These are phyloP conservation scores for Typhlichthys eigenmanni DNA, from an alignment of 2,797 vertebrate genomes.

Conservation along the genomic window DNA sequence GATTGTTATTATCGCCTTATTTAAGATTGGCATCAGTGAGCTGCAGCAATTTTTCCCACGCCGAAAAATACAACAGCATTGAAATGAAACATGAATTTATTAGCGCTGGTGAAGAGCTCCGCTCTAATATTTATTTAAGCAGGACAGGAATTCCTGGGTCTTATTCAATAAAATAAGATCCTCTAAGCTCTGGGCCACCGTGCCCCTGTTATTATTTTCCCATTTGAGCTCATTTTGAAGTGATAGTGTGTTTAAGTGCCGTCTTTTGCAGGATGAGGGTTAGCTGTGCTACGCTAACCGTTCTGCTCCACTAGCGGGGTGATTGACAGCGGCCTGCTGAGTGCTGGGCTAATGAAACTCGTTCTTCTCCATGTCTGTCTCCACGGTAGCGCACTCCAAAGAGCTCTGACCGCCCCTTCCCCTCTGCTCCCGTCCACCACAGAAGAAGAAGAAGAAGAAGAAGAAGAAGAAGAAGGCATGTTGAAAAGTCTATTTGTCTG, in stretches of 20 bases:
- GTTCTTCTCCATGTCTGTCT: constrained; percentile 63
- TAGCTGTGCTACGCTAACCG: constrained; percentile 15
- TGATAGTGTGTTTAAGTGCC: neutral
- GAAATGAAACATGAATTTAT: neutral
- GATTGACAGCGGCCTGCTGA: constrained; percentile 58
- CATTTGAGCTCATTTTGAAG: constrained; percentile 11
- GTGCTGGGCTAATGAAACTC: constrained; percentile 61
- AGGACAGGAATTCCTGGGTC: neutral
- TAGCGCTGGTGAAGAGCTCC: neutral
- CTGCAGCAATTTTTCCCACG: constrained; percentile 3
- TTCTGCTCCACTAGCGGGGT: constrained; percentile 47
- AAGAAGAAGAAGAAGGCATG: neutral
- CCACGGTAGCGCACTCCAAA: constrained; percentile 6
- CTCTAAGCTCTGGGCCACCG: no score
- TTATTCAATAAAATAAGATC: neutral
- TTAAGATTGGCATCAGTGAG: constrained; percentile 21
- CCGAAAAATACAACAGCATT: constrained; percentile 2
- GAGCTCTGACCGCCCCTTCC: neutral
- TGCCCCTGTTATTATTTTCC: neutral
- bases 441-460: neutral
- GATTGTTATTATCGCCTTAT: constrained; percentile 18
- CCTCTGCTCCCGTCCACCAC: neutral
- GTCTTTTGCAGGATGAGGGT: constrained; percentile 23
- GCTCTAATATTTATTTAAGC: neutral
- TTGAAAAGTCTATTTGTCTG: neutral